Evolutionary conservation across 2,113 vertebrate genomes (phyloP).

Genomic region (Alces alces): DNA sequence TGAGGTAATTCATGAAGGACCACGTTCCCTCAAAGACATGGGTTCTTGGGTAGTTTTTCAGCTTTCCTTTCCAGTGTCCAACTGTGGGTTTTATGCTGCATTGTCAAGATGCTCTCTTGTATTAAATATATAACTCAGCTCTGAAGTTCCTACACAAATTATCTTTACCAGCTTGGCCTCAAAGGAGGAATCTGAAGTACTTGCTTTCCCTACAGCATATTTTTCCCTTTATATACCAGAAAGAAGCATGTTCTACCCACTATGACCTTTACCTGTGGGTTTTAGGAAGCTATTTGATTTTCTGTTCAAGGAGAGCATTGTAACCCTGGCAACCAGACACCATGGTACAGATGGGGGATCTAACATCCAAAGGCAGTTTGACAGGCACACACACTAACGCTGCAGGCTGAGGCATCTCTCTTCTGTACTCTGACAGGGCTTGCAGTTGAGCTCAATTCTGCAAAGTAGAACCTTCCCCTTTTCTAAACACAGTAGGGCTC

Average conservation of each 20-base stretch:
- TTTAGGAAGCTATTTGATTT: slow-evolving; percentile 38
- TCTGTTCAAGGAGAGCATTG: neutral
- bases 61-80: neutral
- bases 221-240: neutral
- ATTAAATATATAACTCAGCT: neutral
- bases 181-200: neutral
- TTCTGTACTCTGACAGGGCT: neutral
- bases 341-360: neutral
- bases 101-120: neutral
- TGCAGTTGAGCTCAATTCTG: neutral
- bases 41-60: neutral
- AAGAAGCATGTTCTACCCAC: neutral
- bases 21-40: neutral
- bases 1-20: neutral
- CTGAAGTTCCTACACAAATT: neutral
- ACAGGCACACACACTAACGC: neutral
- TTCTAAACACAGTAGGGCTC: neutral
- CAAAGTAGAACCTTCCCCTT: neutral
- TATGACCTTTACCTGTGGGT: neutral
- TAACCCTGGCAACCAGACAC: slow-evolving; percentile 26
- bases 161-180: neutral
- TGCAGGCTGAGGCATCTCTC: neutral
- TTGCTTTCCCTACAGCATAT: neutral
- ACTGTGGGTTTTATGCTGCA: neutral
- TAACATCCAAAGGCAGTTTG: slow-evolving; percentile 1